Base-by-base conservation (phyloP, 2,113 vertebrate species). In the Lontra canadensis region DNA sequence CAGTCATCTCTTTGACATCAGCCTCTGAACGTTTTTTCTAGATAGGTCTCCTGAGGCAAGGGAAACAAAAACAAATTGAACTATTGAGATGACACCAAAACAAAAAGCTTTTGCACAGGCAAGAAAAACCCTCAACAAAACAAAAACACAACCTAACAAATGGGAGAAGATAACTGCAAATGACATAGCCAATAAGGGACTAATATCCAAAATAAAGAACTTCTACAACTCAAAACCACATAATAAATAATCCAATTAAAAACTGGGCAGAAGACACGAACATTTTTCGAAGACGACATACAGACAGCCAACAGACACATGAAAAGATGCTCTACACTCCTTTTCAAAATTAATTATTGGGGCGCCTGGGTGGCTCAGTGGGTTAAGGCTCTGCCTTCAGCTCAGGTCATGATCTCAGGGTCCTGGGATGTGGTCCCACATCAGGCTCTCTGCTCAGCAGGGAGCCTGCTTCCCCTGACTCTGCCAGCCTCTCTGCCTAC, bases 291-390 rank as follows among this genome's bases (percentile, higher is more conserved):
- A 76, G 39, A 76, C 31, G 26, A 47, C 26, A 78, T 47, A 47
- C 14, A 47, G 42, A 17, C 26, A 44, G 42, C 42, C 15, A 42
- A 44, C 42, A 29, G 74, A 44, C 26, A 47, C 42, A 78, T 31
- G 42, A 17, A 78, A 39, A 47, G 23, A 74, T 74, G 71, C 36
- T 74, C 71, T 74, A 42, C 12, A 1, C 21, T 61, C 26, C 47
- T 65, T 76, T 61, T 90, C 26, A 82, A 96, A 97, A 79, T 94
- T 55, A 95, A 55, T 47, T 74, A 74, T 10, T 15, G 5, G 17
- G 52, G 52, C 5, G 5, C 52, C 52, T 18, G 17, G 52, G 52
- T 55, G 52, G 6, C 52, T 18, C 52, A 55, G 52, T 55, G 52
- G 52, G 52, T 55, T 55, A 55, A 55, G 52, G 17, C 52, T 55